These are phyloP conservation scores for Actinia equina DNA, from an alignment of 64 coral and sea anemone genomes.

Conservation along the genomic window DNA sequence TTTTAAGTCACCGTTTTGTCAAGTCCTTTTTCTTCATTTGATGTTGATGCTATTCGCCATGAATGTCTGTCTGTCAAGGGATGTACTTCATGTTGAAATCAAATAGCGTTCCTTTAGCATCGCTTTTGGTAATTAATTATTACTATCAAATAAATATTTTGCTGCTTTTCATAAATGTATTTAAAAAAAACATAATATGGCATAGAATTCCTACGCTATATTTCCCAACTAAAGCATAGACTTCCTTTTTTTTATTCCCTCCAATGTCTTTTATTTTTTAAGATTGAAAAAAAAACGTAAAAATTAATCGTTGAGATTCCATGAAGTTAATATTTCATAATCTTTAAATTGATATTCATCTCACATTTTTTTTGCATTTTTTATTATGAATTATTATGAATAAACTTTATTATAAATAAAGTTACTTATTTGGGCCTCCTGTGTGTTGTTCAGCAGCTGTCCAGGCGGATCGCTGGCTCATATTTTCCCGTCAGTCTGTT, in stretches of 20 bases:
- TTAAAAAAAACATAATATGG: too few relatives aligned
- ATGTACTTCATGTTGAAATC: neutral
- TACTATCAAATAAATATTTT: neutral
- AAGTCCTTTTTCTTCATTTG: neutral
- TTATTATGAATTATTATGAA: too few relatives aligned
- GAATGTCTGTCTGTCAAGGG: neutral
- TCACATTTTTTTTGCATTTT: too few relatives aligned
- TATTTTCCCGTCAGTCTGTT: constrained; percentile 18
- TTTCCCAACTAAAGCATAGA: too few relatives aligned
- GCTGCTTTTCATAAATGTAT: neutral
- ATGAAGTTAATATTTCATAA: too few relatives aligned
- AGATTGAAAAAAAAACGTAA: too few relatives aligned
- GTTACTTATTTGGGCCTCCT: neutral
- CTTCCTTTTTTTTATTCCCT: too few relatives aligned
- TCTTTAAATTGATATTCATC: too few relatives aligned
- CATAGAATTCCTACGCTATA: too few relatives aligned
- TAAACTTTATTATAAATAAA: neutral
- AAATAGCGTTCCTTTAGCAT: neutral
- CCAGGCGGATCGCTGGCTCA: neutral
- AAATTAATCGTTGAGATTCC: too few relatives aligned
- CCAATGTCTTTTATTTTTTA: too few relatives aligned
- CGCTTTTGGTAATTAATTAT: neutral
- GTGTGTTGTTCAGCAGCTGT: neutral
- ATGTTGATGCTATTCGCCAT: neutral
- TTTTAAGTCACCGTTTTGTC: neutral